These are phyloP conservation scores for Tetrao urogallus DNA, from an alignment of 2,113 vertebrate species.

Conservation along the genomic window DNA sequence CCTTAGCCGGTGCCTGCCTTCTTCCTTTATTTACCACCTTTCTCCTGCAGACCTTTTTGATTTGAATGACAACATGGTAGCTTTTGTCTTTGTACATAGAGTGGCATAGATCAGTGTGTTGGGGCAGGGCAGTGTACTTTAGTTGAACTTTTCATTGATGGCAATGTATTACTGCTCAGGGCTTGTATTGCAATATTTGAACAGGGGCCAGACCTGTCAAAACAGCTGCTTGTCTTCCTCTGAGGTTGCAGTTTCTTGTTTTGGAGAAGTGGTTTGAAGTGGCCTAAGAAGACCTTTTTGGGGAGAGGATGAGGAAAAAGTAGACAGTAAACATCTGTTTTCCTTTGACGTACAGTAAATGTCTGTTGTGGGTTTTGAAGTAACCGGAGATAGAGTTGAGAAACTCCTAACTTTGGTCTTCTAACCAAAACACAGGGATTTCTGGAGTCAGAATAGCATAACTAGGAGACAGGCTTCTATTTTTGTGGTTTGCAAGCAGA, in stretches of 20 bases:
- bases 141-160: conserved; percentile 25
- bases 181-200: conserved; percentile 36
- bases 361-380: not conserved
- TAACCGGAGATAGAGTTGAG: not conserved
- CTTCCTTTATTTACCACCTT: not conserved
- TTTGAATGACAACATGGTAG: not conserved
- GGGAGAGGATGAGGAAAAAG: not conserved
- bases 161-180: not conserved
- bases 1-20: not conserved
- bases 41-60: not conserved
- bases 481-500: not conserved
- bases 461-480: not conserved
- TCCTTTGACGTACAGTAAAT: not conserved
- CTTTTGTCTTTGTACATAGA: not conserved
- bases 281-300: not conserved
- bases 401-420: not conserved
- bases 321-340: not conserved
- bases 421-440: not conserved
- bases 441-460: not conserved
- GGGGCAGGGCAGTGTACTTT: not conserved
- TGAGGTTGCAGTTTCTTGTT: not conserved
- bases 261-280: not conserved
- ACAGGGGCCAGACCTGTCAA: conserved; percentile 26
- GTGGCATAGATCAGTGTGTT: not conserved
- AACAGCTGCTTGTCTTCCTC: conserved; percentile 36